Conservation (phyloP, 1,140 invertebrate genomes). For the Drosophila bocki region DNA sequence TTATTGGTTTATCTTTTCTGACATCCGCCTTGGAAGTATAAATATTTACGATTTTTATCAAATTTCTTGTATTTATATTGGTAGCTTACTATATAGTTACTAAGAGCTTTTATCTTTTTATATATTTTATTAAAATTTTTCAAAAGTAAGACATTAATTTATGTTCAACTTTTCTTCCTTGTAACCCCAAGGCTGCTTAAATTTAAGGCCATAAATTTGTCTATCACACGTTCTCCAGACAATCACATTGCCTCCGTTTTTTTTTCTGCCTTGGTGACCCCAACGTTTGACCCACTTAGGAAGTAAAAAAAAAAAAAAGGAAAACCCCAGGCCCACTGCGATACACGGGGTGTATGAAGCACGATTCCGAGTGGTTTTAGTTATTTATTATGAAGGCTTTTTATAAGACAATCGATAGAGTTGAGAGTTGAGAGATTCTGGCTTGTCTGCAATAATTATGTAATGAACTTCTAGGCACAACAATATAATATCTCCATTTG, state of each 20-base stretch:
- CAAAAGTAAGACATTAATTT: neutral
- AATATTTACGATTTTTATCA: neutral
- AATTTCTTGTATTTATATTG: neutral
- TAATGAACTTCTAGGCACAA: constrained; percentile 56
- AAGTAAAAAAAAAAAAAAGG: constrained; percentile 1
- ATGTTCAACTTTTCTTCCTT: neutral
- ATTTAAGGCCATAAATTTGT: constrained; percentile 45
- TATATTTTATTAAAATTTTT: neutral
- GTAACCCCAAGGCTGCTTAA: constrained; percentile 21
- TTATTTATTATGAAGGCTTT: constrained; percentile 57
- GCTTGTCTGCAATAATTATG: constrained; percentile 35
- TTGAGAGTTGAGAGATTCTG: constrained; percentile 21
- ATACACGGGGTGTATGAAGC: constrained; percentile 35
- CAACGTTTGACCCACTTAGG: constrained; percentile 34
- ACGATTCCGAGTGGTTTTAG: constrained; percentile 41
- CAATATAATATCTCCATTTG: constrained; percentile 43
- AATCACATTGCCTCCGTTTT: constrained; percentile 38
- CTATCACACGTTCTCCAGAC: constrained; percentile 33
- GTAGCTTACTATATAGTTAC: neutral
- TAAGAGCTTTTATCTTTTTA: no score
- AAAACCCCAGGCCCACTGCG: constrained; percentile 14
- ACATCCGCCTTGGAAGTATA: constrained; percentile 4
- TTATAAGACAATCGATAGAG: constrained; percentile 34
- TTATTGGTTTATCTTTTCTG: neutral
- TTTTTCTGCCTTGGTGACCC: constrained; percentile 24